Conservation (phyloP, 1,140 invertebrate genomes). For the Mamestra configurata region DNA sequence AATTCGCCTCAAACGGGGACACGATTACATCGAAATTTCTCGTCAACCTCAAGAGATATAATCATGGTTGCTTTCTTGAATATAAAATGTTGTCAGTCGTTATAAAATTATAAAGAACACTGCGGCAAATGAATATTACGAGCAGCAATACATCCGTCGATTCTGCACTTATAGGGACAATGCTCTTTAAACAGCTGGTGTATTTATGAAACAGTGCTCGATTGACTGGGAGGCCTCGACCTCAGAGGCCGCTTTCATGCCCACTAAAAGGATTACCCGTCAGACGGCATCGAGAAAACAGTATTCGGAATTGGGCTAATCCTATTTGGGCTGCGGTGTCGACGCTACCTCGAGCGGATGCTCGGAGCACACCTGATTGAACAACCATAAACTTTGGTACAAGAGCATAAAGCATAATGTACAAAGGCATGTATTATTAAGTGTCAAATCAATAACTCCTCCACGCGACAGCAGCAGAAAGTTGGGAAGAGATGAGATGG, state of each 20-base stretch:
- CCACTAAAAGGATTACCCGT: constrained; percentile 62
- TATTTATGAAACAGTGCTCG: constrained; percentile 63
- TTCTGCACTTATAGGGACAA: constrained; percentile 62
- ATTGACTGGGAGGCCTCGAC: constrained; percentile 62
- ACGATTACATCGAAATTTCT: constrained; percentile 32
- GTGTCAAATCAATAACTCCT: constrained; percentile 79
- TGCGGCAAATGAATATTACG: constrained; percentile 53
- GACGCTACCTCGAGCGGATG: constrained; percentile 47
- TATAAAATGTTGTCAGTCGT: constrained; percentile 46
- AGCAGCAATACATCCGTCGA: constrained; percentile 55
- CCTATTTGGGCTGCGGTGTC: constrained; percentile 56
- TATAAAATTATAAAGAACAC: constrained; percentile 53
- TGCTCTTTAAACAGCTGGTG: constrained; percentile 56
- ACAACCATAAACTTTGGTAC: constrained; percentile 51
- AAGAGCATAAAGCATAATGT: constrained; percentile 58
- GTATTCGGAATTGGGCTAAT: constrained; percentile 65
- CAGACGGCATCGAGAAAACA: constrained; percentile 56
- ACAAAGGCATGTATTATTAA: constrained; percentile 62
- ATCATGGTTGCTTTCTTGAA: constrained; percentile 37
- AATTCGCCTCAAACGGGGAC: constrained; percentile 37
- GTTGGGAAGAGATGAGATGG: constrained; percentile 65
- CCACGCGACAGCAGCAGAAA: constrained; percentile 70
- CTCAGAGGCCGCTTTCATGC: constrained; percentile 61
- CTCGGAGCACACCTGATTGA: constrained; percentile 53
- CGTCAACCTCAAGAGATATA: constrained; percentile 36